Evolutionary conservation across 2,113 vertebrate genomes (phyloP), one percentile per base, ranked within the genome.

Genomic region (Poicephalus gulielmi): DNA sequence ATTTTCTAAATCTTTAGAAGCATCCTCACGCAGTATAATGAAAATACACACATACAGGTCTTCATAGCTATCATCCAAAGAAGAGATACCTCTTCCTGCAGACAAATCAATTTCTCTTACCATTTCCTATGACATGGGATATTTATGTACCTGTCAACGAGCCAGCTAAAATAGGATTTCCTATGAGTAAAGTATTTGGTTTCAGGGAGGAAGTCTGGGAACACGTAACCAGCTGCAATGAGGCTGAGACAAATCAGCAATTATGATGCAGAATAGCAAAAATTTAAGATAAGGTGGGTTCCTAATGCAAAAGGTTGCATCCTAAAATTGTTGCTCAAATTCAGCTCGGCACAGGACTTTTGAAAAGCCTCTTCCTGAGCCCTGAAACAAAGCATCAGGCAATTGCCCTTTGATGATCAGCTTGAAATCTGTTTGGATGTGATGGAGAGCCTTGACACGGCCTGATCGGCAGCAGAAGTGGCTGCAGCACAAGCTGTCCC

Each of bases 381-480:
- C 28, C 57, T 53, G 33, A 66, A 46, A 70, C 8, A 20, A 81
- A 64, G 15, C 3, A 1, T 6, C 49, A 33, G 25, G 23, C 16
- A 19, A 55, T 9, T n/a, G 55, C 25, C 7, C 7, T 68, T 43
- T 0, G 0, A 68, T 2, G 25, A 28, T 44, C 0, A 0, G 47
- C 47, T 31, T 57, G 28, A 64, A n/a, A 59, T 59, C 33, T 35
- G 22, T 55, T 62, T n/a, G 63, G 55, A 59, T 31, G 49, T 20
- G 47, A 23, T 14, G 35, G n/a, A 60, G 25, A 75, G 41, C 62
- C 30, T 53, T 39, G 41, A 63, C 24, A 31, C 13, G 11, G 57
- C 43, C 47, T 50, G 30, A 57, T 6, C 23, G 1, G 1, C 1
- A 1, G 16, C 0, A 1, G 4, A 50, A 50, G 39, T 1, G 1